phyloP scores from a whole-genome alignment of 2,888 invertebrate species.

The Tuta absoluta region DNA sequence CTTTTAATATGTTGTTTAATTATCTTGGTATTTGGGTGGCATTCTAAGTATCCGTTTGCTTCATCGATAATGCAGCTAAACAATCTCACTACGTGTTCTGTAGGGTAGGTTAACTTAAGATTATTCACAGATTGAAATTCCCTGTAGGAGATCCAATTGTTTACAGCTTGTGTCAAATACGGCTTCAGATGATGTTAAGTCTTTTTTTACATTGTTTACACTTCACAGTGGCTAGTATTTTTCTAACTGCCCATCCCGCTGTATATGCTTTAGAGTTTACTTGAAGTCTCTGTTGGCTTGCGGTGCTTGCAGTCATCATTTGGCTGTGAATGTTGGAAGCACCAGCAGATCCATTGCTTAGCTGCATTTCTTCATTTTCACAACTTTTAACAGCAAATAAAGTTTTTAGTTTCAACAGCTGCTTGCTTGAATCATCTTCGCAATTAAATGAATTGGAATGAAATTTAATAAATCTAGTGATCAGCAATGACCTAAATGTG shows the following conservation, averaged over 20 bases:
- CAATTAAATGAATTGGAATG: conserved; percentile 34
- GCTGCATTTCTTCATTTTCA: background rate
- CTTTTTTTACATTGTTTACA: conserved; percentile 29
- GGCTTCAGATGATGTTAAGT: too few species aligned
- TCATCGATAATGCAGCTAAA: conserved; percentile 32
- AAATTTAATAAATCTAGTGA: conserved; percentile 38
- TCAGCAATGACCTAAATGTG: conserved; percentile 39
- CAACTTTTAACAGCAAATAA: conserved; percentile 4
- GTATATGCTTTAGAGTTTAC: conserved; percentile 39
- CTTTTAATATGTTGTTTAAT: conserved; percentile 30
- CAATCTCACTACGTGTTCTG: conserved; percentile 33
- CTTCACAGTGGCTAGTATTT: conserved; percentile 30
- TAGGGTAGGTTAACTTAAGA: conserved; percentile 34
- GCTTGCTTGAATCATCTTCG: conserved; percentile 39
- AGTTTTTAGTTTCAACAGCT: too few species aligned
- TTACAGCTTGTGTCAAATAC: too few species aligned
- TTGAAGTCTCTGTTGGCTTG: conserved; percentile 33
- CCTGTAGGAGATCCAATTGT: conserved; percentile 32
- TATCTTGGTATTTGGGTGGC: conserved; percentile 13
- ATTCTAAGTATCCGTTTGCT: conserved; percentile 37
- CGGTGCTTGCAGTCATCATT: conserved; percentile 6
- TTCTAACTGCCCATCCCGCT: conserved; percentile 37
- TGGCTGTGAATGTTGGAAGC: too few species aligned
- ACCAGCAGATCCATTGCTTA: background rate
- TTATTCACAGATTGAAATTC: conserved; percentile 33